Conservation (phyloP, 92 coral and sea anemone species). For the Umimayanthus chanpuru region DNA sequence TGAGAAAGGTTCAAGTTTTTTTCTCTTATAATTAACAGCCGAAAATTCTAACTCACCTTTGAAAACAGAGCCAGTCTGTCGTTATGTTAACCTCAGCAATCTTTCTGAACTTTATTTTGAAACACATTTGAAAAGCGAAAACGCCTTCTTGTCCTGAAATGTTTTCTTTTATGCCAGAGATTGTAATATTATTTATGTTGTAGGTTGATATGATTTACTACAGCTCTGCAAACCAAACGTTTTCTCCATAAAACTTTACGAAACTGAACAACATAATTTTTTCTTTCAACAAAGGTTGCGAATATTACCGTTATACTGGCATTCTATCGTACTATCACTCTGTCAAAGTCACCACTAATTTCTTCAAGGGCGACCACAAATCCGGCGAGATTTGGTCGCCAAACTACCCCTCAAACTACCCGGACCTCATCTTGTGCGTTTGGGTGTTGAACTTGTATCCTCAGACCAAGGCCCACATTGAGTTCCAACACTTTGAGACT, state of each 20-base stretch:
- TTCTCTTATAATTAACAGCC: no score
- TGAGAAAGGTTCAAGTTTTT: no score
- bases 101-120: not conserved
- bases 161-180: no score
- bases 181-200: no score
- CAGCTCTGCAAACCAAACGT: not conserved
- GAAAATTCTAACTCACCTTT: no score
- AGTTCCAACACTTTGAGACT: constrained; percentile 56
- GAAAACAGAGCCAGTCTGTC: no score
- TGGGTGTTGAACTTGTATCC: constrained; percentile 76
- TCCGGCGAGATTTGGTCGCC: constrained; percentile 78
- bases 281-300: constrained; percentile 60
- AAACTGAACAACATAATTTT: not conserved
- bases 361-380: constrained; percentile 65
- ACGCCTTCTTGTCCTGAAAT: not conserved
- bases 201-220: not conserved
- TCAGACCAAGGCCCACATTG: constrained; percentile 58
- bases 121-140: not conserved
- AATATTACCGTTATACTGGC: not conserved
- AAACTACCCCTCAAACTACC: constrained; percentile 59
- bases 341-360: constrained; percentile 43
- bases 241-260: not conserved
- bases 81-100: no score
- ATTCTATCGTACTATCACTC: not conserved
- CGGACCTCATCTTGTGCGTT: constrained; percentile 56